These are phyloP conservation scores for Pseudobourletiella spinata DNA, from an alignment of 1,140 invertebrate genomes.

Conservation along the genomic window DNA sequence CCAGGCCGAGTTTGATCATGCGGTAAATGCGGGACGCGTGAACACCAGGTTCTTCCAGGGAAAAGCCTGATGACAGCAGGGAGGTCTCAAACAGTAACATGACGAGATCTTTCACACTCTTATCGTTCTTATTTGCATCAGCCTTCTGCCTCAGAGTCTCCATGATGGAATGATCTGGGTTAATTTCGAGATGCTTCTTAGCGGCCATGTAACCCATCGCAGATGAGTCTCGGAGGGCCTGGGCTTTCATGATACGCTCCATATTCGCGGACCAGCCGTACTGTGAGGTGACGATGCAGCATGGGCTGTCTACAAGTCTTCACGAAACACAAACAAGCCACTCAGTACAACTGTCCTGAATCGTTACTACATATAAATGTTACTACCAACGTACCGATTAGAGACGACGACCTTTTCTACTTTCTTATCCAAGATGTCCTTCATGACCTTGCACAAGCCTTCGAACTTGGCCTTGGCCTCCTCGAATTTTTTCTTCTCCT, in stretches of 20 bases:
- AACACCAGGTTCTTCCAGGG: conserved; percentile 69
- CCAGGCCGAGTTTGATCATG: conserved; percentile 95
- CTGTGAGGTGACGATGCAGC: conserved; percentile 98
- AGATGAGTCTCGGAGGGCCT: conserved; percentile 84
- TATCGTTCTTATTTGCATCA: conserved; percentile 93
- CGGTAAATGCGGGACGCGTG: conserved; percentile 72
- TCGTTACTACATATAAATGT: conserved; percentile 2
- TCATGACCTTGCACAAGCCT: conserved; percentile 93
- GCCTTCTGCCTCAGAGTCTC: conserved; percentile 81
- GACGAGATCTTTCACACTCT: conserved; percentile 88
- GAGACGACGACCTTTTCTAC: conserved; percentile 95
- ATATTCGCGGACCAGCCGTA: conserved; percentile 99
- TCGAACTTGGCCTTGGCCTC: conserved; percentile 92
- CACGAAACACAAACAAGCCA: conserved; percentile 12
- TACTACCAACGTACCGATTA: conserved; percentile 53
- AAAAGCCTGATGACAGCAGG: conserved; percentile 81
- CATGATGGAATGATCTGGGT: conserved; percentile 92
- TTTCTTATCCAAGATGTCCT: conserved; percentile 95
- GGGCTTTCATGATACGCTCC: conserved; percentile 99
- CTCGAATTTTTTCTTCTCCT: conserved; percentile 93
- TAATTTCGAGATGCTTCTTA: conserved; percentile 94
- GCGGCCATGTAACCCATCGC: conserved; percentile 99
- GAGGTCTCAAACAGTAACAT: conserved; percentile 86
- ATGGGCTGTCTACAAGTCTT: conserved; percentile 86
- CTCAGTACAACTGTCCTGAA: too few relatives aligned